Conservation (phyloP, 2,113 vertebrate species). For the Clarias magur region DNA sequence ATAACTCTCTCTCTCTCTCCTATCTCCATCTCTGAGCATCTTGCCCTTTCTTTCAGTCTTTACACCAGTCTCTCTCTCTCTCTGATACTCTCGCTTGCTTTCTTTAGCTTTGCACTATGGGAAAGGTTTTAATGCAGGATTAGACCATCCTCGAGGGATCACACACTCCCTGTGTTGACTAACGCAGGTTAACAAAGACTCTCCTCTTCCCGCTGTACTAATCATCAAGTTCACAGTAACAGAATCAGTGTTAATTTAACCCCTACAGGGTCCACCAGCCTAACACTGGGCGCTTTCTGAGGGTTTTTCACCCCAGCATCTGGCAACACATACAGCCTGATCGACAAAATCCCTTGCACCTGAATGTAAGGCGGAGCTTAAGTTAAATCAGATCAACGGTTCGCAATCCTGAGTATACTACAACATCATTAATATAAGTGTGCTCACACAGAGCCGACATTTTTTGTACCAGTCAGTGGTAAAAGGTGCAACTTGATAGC, state of each 20-base stretch:
- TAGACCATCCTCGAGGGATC: constrained; percentile 24
- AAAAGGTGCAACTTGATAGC: neutral
- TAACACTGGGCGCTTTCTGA: neutral
- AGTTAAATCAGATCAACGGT: neutral
- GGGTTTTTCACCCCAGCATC: neutral
- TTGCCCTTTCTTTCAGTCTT: neutral
- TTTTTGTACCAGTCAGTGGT: neutral
- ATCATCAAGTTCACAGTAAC: constrained; percentile 29
- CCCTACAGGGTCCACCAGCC: neutral
- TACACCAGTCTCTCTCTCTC: neutral
- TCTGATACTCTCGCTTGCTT: neutral
- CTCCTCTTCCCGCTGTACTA: constrained; percentile 22
- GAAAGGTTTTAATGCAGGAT: constrained; percentile 31
- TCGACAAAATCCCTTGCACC: neutral
- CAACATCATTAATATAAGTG: neutral
- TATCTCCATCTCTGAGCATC: neutral
- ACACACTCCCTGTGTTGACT: constrained; percentile 21
- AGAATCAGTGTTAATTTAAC: constrained; percentile 26
- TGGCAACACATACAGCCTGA: neutral
- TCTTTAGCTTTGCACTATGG: constrained; percentile 4
- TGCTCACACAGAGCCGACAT: neutral
- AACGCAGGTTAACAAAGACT: constrained; percentile 25
- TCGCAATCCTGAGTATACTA: neutral
- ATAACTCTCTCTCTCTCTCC: neutral
- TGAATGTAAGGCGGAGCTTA: neutral